Base-by-base conservation (phyloP, 2,797 vertebrate genomes). In the Microctenopoma stevenorrisi region DNA sequence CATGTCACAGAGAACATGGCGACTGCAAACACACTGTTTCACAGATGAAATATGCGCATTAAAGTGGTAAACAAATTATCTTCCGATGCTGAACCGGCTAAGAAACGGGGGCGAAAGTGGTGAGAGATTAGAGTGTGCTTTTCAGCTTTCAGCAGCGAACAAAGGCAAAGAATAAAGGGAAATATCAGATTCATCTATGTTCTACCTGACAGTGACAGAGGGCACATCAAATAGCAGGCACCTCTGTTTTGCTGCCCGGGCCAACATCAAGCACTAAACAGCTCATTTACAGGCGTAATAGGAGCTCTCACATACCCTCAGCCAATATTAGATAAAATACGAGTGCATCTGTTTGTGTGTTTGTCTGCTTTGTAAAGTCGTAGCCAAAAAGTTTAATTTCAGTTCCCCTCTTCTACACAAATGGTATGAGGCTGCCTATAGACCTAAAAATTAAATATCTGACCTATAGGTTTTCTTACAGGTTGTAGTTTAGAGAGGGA, bases 261-360 rank as follows among this genome's bases (percentile, higher is more conserved):
- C 63, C 78, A 64, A 79, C 79, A 88, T 86, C 78, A 85, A 85
- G 67, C 84, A 64, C 85, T 86, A 82, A 90, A 85, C 80, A 88
- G 79, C 86, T 87, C 83, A 84, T 86, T 87, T 85, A 73, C 82
- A 82, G 85, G 68, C 72, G 40, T 89, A 89, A 91, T 88, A 83
- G 83, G 73, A 73, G 72, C 87, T 89, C 84, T 88, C 78, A 81
- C 85, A 87, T 76, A 82, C 68, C 47, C 80, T 68, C 76, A 65
- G 83, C 78, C 75, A 86, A 84, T 86, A 81, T 84, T 79, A 85
- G 72, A 72, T 67, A 51, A 76, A 81, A 81, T 74, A 69, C 54
- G 74, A 80, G 76, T 79, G 65, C 71, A 50, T 80, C 52, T 74
- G 56, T 70, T 58, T 57, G 59, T 63, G 72, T 68, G 61, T n/a